Conservation (phyloP, 2,113 vertebrate genomes). For the Urocitellus parryii region DNA sequence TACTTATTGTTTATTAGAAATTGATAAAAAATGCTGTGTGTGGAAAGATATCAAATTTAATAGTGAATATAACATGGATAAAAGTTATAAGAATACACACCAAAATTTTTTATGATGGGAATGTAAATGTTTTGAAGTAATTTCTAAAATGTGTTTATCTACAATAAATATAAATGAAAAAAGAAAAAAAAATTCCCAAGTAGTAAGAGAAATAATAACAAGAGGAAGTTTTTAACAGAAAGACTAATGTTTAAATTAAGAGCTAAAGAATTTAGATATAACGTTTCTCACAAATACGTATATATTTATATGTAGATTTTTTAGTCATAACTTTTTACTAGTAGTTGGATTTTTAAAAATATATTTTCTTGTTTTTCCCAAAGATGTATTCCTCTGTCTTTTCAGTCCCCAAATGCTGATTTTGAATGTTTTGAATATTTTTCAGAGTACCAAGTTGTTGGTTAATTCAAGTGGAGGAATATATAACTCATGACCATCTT, state of each 20-base stretch:
- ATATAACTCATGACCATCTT: background rate
- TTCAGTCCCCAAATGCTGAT: background rate
- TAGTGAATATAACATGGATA: background rate
- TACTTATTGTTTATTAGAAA: background rate
- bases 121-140: background rate
- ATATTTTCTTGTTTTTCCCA: background rate
- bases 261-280: background rate
- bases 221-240: background rate
- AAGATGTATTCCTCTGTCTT: background rate
- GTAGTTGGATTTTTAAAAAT: background rate
- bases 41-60: background rate
- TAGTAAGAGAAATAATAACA: background rate
- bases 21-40: background rate
- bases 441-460: background rate
- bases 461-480: background rate
- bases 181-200: background rate
- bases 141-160: background rate
- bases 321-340: background rate
- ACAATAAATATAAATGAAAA: background rate
- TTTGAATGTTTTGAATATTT: background rate
- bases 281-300: background rate
- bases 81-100: background rate
- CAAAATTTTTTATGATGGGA: background rate
- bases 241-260: background rate
- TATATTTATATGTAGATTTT: background rate